Conservation (phyloP, 2,113 vertebrate species). For the Dryoscopus gambensis region DNA sequence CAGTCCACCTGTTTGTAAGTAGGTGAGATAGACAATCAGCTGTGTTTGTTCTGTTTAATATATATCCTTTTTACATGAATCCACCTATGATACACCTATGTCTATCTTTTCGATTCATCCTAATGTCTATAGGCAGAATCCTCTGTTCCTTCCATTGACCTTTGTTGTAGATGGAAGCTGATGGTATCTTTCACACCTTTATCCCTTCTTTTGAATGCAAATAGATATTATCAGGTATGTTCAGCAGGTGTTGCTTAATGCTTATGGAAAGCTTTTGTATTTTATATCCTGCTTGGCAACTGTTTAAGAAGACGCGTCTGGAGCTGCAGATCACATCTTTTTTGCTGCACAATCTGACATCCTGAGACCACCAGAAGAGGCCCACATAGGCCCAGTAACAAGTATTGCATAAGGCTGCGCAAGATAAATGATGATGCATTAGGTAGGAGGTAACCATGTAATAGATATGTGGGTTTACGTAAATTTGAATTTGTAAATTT, state of each 20-base stretch:
- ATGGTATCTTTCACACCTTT: not conserved
- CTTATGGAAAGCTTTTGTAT: not conserved
- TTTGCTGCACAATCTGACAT: not conserved
- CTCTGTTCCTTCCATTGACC: accelerated
- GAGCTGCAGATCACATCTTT: not conserved
- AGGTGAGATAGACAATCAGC: not conserved
- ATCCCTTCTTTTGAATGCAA: not conserved
- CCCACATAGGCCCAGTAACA: not conserved
- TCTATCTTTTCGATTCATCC: not conserved
- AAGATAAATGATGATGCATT: not conserved
- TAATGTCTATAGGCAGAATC: not conserved
- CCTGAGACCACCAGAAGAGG: not conserved
- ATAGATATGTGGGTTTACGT: not conserved
- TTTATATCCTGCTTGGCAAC: not conserved
- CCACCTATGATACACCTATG: not conserved
- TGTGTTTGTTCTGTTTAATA: not conserved
- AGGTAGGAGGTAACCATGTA: not conserved
- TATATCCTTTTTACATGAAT: not conserved
- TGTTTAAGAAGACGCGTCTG: not conserved
- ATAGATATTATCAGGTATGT: not conserved
- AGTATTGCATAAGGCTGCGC: not conserved
- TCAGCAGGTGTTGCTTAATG: not conserved
- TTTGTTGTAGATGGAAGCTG: not conserved
- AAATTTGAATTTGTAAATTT: not conserved
- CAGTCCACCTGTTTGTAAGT: not conserved